phyloP scores from a whole-genome alignment of 1,140 invertebrate species.

The Drosophila ercepeae region DNA sequence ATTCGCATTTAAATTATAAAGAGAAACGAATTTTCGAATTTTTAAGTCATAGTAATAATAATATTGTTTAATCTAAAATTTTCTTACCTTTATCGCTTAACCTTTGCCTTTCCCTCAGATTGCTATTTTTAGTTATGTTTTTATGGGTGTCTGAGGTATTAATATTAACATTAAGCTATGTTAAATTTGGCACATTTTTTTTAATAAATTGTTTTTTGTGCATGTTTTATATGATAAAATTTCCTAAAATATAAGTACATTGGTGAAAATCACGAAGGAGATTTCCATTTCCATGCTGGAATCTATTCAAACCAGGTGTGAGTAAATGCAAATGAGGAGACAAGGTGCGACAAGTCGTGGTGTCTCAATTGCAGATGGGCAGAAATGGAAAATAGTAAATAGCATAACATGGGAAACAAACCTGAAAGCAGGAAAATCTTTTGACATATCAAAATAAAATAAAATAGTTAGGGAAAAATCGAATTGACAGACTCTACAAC shows the following conservation, averaged over 20 bases:
- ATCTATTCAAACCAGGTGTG: constrained; percentile 38
- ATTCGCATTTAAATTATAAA: no score
- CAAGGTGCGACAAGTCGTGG: constrained; percentile 58
- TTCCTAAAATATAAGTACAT: constrained; percentile 58
- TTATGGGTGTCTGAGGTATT: no score
- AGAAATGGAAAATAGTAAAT: constrained; percentile 24
- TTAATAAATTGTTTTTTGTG: constrained; percentile 32
- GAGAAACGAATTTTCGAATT: no score
- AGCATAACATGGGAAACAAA: not conserved
- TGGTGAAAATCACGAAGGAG: constrained; percentile 31
- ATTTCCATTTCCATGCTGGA: constrained; percentile 5
- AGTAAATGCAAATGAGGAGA: constrained; percentile 50
- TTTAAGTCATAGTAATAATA: no score
- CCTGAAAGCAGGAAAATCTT: constrained; percentile 36
- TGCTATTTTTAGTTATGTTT: no score
- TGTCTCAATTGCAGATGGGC: constrained; percentile 40
- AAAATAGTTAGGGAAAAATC: constrained; percentile 53
- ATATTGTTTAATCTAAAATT: no score
- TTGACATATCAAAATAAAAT: constrained; percentile 56
- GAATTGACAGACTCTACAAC: no score
- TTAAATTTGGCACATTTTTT: no score
- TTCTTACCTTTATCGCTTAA: no score
- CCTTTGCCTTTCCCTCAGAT: no score
- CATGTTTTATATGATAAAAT: no score
- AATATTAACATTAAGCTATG: no score